phyloP scores from a whole-genome alignment of 2,797 vertebrate genomes.

The Tapera naevia region DNA sequence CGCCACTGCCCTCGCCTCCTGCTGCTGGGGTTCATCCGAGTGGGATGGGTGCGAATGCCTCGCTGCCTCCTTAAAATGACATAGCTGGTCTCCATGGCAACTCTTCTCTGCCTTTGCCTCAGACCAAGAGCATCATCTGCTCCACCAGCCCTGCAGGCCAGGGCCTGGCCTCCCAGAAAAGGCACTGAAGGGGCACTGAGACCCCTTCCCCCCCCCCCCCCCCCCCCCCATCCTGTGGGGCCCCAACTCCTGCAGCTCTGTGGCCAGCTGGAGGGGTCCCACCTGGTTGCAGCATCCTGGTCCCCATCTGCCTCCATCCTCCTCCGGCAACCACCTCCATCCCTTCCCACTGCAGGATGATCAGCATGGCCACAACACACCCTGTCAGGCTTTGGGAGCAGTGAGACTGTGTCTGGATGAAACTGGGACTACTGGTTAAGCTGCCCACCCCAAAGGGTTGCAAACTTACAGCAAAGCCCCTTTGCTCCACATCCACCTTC shows the following conservation, averaged over 20 bases:
- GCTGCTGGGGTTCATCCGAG: neutral
- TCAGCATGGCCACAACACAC: accelerated
- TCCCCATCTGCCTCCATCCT: neutral
- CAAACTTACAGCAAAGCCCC: neutral
- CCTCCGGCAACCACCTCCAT: accelerated
- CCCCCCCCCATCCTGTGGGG: too few relatives aligned
- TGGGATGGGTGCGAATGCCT: neutral
- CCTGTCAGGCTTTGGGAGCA: neutral
- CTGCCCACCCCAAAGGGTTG: accelerated
- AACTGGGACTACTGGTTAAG: accelerated
- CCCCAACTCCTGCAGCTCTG: too few relatives aligned
- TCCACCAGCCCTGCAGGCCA: slow-evolving; percentile 60
- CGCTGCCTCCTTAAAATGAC: slow-evolving; percentile 57
- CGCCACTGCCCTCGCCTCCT: accelerated
- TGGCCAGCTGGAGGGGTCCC: accelerated
- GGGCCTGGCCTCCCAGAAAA: neutral
- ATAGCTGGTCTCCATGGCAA: slow-evolving; percentile 72
- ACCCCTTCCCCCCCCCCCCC: accelerated
- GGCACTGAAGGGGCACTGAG: neutral
- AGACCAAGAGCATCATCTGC: slow-evolving; percentile 65
- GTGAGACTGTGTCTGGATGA: neutral
- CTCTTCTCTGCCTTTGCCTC: slow-evolving; percentile 65
- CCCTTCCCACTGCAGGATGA: neutral
- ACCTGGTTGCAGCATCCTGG: accelerated
- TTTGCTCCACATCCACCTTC: neutral